Evolutionary conservation across 1,140 invertebrate genomes (phyloP), one percentile per base, ranked within the genome.

Genomic region (Drosophila sp.): DNA sequence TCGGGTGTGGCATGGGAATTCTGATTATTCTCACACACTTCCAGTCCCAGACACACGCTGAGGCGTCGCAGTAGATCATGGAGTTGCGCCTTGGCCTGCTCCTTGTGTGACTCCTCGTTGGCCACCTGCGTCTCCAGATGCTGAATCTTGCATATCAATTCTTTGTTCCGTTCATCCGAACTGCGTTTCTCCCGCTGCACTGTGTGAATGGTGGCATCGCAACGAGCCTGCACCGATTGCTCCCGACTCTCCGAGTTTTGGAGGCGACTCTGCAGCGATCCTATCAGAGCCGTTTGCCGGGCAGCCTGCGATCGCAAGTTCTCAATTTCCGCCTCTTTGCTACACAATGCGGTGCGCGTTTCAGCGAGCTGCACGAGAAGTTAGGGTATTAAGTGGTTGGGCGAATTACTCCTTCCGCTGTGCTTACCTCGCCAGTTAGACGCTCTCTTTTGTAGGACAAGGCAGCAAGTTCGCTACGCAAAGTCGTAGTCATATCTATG

Each of bases 361-460:
- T 92, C 91, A 5, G 89, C 67, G 0, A 92, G 61, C 91, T 92
- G 2, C 0, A 7, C 25, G 23, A 3, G 7, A 5, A 11, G 4
- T 57, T 23, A 1, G 1, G n/a, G 0, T 11, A 54, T 50, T 40
- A 55, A 17, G 5, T 6, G 11, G 6, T 0, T 38, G 11, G 4
- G 25, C 4, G 17, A 0, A 7, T 50, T 40, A 0, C 2, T 10
- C 1, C 30, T 4, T 1, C 27, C 23, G 4, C 0, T 1, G 0
- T 3, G 55, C 83, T 93, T 92, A 96, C 94, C 93, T 97, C 96
- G 58, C 94, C 93, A 47, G 95, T 92, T n/a, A 97, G 93, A 60
- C 96, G 94, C 85, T 97, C 96, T 67, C 96, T 93, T 92, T 97
- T 97, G 90, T 96, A 97, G 78, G 96, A 96, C 41, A 96, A 91